These are phyloP conservation scores for Penelope pileata DNA, from an alignment of 2,113 vertebrate genomes.

Conservation along the genomic window DNA sequence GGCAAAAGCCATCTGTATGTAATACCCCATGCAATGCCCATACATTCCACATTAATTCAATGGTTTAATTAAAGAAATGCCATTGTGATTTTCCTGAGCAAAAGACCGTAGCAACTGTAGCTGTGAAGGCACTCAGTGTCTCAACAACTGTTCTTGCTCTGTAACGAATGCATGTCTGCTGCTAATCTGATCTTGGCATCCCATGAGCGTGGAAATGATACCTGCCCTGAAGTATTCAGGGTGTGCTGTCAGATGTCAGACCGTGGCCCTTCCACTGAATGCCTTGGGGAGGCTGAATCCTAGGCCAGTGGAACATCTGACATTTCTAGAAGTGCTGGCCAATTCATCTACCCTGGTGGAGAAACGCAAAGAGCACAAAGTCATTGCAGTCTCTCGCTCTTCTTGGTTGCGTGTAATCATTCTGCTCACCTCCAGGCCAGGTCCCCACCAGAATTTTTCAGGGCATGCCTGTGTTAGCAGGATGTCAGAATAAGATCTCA, in stretches of 20 bases:
- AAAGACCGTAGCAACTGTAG: background rate
- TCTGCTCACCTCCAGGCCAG: background rate
- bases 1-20: background rate
- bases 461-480: background rate
- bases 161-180: background rate
- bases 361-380: background rate
- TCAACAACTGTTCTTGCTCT: background rate
- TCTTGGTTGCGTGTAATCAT: background rate
- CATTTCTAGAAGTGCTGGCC: background rate
- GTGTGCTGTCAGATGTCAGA: background rate
- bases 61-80: background rate
- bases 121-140: background rate
- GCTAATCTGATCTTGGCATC: background rate
- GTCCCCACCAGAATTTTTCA: background rate
- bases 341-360: background rate
- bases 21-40: background rate
- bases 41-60: background rate
- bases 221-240: background rate
- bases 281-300: background rate
- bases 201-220: background rate
- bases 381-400: background rate
- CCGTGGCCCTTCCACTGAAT: background rate
- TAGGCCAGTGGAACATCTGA: background rate
- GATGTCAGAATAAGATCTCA: background rate
- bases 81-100: background rate